Evolutionary conservation across 2,113 vertebrate species (phyloP), one percentile per base, ranked within the genome.

Genomic region (Dolichallabes microphthalmus): DNA sequence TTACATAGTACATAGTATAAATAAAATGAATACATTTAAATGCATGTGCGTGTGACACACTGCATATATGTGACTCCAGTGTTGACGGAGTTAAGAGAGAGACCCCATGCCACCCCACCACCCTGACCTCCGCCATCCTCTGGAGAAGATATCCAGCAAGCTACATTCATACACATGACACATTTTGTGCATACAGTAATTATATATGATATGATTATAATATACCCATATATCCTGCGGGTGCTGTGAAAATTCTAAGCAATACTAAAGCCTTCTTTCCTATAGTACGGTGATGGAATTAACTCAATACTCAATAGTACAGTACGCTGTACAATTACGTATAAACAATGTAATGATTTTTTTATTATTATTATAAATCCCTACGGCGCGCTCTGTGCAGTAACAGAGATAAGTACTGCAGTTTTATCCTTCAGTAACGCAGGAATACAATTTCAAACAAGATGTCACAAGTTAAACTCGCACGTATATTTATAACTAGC

Each of bases 371-470:
- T n/a, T n/a, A n/a, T n/a, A n/a, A n/a, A n/a, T n/a, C n/a, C 60
- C 5, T 11, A 22, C 27, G 25, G 35, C 71, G 20, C 2, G 10
- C 6, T 7, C 13, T 17, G 2, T n/a, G 25, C 52, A 27, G 35
- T 52, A n/a, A 52, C 11, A n/a, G 71, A 53, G 71, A 57, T 45
- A 53, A 64, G 39, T 84, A 64, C 61, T 32, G 57, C 57, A 22
- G 30, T 27, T 63, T 75, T 14, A 52, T 14, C n/a, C n/a, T 30
- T 45, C 7, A n/a, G 39, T 45, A 84, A 52, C n/a, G 25, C 39
- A 76, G 58, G 66, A n/a, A 17, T n/a, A 57, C n/a, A 0, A 27
- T 55, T 82, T 82, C 27, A 82, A 73, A 53, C 73, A 73, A 74
- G 20, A 83, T 19, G 57, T 74, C 55, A 45, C 17, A 25, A 71